Evolutionary conservation across 2,113 vertebrate species (phyloP).

Genomic region (Oryzias curvinotus): DNA sequence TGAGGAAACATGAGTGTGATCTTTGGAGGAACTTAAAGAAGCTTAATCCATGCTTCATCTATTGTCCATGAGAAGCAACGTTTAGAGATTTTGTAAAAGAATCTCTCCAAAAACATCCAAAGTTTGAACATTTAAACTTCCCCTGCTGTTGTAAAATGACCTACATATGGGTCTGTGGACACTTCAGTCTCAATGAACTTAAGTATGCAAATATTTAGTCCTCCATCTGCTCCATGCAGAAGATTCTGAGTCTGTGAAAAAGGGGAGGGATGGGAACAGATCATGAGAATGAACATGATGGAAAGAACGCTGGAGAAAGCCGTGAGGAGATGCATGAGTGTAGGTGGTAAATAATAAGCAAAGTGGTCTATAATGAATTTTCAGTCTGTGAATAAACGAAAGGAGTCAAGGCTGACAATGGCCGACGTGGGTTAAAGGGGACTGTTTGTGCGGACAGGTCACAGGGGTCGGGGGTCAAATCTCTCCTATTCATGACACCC

Average conservation of each 20-base stretch:
- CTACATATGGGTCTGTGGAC: too few relatives aligned
- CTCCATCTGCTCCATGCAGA: background rate
- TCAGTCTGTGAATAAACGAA: constrained; percentile 49
- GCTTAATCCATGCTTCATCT: constrained; percentile 1
- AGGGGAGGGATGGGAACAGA: constrained; percentile 28
- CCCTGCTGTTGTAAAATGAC: too few relatives aligned
- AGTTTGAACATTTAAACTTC: too few relatives aligned
- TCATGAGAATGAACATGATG: constrained; percentile 17
- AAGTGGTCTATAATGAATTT: constrained; percentile 67
- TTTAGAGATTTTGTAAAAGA: too few relatives aligned
- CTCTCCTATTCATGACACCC: constrained; percentile 70
- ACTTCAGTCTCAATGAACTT: too few relatives aligned
- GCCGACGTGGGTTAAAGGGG: constrained; percentile 47
- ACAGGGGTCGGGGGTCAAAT: constrained; percentile 65
- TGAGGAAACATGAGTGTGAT: background rate
- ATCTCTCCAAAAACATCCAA: too few relatives aligned
- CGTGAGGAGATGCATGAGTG: constrained; percentile 24
- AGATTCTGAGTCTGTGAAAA: constrained; percentile 14
- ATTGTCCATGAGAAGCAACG: too few relatives aligned
- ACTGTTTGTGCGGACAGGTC: constrained; percentile 67
- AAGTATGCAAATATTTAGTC: too few relatives aligned
- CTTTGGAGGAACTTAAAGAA: background rate
- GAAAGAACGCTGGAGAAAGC: constrained; percentile 14
- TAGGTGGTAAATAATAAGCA: constrained; percentile 53
- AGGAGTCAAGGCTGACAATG: constrained; percentile 62